These are phyloP conservation scores for Rhopalosiphum nymphaeae DNA, from an alignment of 2,888 invertebrate species.

Conservation along the genomic window DNA sequence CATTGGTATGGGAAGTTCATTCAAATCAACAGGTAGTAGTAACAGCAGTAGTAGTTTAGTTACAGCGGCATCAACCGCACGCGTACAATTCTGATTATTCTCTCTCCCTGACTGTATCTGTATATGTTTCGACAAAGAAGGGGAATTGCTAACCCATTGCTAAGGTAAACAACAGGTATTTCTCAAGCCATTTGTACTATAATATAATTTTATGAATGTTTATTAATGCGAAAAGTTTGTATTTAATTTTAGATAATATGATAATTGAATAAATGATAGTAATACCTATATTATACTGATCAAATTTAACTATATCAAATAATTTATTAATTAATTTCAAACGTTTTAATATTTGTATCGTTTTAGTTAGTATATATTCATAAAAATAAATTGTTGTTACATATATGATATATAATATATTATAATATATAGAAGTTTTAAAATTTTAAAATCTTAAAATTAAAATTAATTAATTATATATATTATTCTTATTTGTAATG, in stretches of 20 bases:
- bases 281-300: background rate
- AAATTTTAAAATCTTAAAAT: background rate
- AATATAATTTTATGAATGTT: background rate
- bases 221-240: background rate
- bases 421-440: background rate
- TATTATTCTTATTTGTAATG: background rate
- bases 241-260: background rate
- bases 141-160: background rate
- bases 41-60: background rate
- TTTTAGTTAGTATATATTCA: background rate
- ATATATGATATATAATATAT: background rate
- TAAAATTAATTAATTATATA: background rate
- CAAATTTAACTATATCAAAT: background rate
- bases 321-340: background rate
- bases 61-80: background rate
- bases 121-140: background rate
- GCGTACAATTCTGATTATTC: conserved; percentile 4
- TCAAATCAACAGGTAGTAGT: conserved; percentile 56
- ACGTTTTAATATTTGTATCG: background rate
- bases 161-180: conserved; percentile 14
- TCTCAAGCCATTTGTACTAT: background rate
- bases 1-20: conserved; percentile 20
- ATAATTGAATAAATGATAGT: background rate
- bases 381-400: background rate
- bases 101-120: background rate